These are phyloP conservation scores for Drosophila prostipennis DNA, from an alignment of 2,888 invertebrate species.

Conservation along the genomic window DNA sequence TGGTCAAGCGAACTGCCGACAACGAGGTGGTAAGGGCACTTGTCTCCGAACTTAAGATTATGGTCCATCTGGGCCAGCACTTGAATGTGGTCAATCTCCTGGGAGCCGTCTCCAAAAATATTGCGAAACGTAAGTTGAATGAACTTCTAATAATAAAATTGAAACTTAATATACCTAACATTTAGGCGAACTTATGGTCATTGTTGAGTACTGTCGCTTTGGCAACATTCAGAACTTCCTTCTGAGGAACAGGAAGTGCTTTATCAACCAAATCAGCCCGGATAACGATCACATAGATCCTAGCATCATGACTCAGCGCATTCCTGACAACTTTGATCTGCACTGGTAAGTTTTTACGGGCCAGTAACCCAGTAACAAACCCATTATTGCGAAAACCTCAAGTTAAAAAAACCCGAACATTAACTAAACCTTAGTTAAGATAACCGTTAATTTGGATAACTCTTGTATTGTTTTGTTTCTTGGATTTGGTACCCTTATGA, in stretches of 20 bases:
- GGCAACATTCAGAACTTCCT: constrained; percentile 96
- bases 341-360: constrained; percentile 83
- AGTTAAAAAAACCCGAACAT: no score
- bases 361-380: no score
- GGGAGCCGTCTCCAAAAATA: constrained; percentile 96
- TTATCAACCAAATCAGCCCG: constrained; percentile 92
- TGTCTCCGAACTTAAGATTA: constrained; percentile 96
- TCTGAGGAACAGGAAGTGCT: constrained; percentile 91
- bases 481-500: not conserved
- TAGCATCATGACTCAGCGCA: constrained; percentile 62
- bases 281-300: constrained; percentile 89
- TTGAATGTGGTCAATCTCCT: constrained; percentile 97
- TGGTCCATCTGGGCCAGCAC: constrained; percentile 97
- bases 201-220: constrained; percentile 97
- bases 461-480: constrained; percentile 4
- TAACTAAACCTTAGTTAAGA: not conserved
- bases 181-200: constrained; percentile 92
- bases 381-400: no score
- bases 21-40: constrained; percentile 91
- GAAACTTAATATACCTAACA: no score
- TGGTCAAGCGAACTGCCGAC: constrained; percentile 95
- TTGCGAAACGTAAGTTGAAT: constrained; percentile 90
- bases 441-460: constrained; percentile 6
- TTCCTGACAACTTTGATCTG: constrained; percentile 82
- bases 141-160: no score